phyloP scores from a whole-genome alignment of 2,113 vertebrate species.

The Megalops atlanticus region DNA sequence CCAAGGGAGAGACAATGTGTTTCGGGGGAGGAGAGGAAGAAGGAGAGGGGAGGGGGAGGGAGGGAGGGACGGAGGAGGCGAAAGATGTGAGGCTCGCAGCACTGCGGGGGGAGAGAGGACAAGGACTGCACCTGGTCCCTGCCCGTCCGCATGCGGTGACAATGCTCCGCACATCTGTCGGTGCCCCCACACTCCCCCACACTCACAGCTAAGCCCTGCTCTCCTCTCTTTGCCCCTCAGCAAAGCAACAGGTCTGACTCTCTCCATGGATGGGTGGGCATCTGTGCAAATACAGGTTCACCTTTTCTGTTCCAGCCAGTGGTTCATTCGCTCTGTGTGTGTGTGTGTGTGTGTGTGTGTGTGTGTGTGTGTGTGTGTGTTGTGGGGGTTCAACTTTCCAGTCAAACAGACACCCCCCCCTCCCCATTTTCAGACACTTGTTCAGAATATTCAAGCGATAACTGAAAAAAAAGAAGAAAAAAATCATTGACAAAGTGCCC shows the following conservation, averaged over 20 bases:
- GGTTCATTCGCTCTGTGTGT: neutral
- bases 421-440: no score
- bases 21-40: neutral
- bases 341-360: no score
- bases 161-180: constrained; percentile 89
- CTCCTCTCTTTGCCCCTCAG: constrained; percentile 40
- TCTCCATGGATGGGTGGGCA: neutral
- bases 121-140: constrained; percentile 95
- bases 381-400: constrained; percentile 5
- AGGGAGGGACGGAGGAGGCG: neutral
- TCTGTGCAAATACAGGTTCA: constrained; percentile 61
- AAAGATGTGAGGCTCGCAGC: neutral
- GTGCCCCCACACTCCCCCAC: constrained; percentile 51
- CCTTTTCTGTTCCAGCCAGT: neutral
- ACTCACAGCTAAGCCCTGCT: constrained; percentile 10
- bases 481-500: neutral
- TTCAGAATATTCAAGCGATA: no score
- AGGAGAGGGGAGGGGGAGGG: neutral
- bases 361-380: no score
- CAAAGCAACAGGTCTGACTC: constrained; percentile 74
- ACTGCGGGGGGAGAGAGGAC: constrained; percentile 74
- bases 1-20: constrained; percentile 37
- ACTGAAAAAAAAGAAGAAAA: no score
- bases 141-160: constrained; percentile 77
- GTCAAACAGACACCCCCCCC: neutral